Percentiles rank a stretch among this genome's conserved stretches.
These are phyloP conservation scores for Epiperipatus broadwayi DNA, from an alignment of 2,888 invertebrate species.

Conservation along the genomic window DNA sequence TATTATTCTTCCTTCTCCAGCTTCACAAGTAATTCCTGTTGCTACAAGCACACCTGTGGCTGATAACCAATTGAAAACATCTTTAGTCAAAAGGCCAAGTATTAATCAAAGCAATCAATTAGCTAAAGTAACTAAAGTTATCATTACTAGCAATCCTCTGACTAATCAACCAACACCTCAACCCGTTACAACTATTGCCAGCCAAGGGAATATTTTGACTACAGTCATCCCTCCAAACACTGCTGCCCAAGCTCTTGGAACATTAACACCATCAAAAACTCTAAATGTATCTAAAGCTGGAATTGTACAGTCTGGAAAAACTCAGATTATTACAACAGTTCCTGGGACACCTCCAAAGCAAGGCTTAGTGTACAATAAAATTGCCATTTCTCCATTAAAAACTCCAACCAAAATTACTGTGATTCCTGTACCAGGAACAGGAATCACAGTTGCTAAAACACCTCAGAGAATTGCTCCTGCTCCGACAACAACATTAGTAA, in stretches of 20 bases:
- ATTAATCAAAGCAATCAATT: constrained; percentile 17
- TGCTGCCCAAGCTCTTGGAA: constrained; percentile 15
- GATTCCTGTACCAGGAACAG: too few species aligned
- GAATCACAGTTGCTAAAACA: constrained; percentile 40
- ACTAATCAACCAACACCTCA: constrained; percentile 22
- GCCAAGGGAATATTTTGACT: constrained; percentile 13
- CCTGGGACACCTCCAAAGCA: constrained; percentile 22
- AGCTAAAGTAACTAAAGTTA: constrained; percentile 27
- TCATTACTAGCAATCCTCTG: constrained; percentile 25
- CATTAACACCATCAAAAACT: constrained; percentile 34
- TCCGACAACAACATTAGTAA: constrained; percentile 27
- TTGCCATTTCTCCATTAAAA: constrained; percentile 28
- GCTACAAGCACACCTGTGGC: constrained; percentile 12
- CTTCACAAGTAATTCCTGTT: too few species aligned
- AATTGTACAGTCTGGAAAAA: constrained; percentile 22
- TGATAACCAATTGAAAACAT: too few species aligned
- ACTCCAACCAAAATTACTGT: constrained; percentile 34
- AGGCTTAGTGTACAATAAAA: constrained; percentile 21
- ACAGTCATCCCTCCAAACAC: constrained; percentile 13
- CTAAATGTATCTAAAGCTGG: constrained; percentile 42
- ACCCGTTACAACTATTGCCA: constrained; percentile 18
- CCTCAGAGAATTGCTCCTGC: constrained; percentile 50
- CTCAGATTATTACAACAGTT: constrained; percentile 20
- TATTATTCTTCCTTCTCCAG: too few species aligned
- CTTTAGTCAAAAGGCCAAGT: constrained; percentile 5